Evolutionary conservation across 2,888 invertebrate genomes (phyloP), one percentile per base, ranked within the genome.

Genomic region (Nomada fabriciana): DNA sequence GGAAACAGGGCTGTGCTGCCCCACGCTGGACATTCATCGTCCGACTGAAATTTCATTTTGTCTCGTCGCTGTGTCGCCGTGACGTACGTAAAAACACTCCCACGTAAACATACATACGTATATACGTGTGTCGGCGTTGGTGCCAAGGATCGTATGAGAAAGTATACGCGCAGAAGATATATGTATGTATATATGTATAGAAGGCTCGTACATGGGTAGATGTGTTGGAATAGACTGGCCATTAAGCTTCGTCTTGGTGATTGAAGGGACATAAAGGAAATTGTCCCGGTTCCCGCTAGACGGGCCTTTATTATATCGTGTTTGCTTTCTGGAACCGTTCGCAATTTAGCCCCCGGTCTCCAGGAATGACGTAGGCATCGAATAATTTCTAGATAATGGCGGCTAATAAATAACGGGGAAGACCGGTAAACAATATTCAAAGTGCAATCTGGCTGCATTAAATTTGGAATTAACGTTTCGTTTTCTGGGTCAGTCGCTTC

Each of bases 1-100:
- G 68, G 71, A 64, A 69, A 60, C 57, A 65, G 55, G 77, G 50
- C 53, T 50, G 52, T 36, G 61, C 42, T n/a, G 67, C 70, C 65
- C 69, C 63, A 57, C 2, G 59, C 70, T 67, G 77, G 83, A 77
- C 86, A 80, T 87, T 79, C 80, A 82, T 84, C 86, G 81, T 82
- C 65, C 73, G 65, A 86, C 78, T 75, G 74, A 90, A 88, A 89
- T 90, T 88, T 86, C 85, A 90, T 90, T 87, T 89, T 81, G 82
- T 83, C 82, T 77, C 77, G 83, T 52, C 77, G 55, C 65, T 72
- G 75, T 74, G 83, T 83, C 70, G 80, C 73, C 74, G 72, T 75
- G 76, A 73, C 65, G 63, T 47, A 43, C 64, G 67, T 71, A 72
- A 73, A 83, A 72, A 76, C 83, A 71, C 67, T 18, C 3, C 1